Conservation (phyloP, 2,888 invertebrate species). For the Cordylochernes scorpioides region DNA sequence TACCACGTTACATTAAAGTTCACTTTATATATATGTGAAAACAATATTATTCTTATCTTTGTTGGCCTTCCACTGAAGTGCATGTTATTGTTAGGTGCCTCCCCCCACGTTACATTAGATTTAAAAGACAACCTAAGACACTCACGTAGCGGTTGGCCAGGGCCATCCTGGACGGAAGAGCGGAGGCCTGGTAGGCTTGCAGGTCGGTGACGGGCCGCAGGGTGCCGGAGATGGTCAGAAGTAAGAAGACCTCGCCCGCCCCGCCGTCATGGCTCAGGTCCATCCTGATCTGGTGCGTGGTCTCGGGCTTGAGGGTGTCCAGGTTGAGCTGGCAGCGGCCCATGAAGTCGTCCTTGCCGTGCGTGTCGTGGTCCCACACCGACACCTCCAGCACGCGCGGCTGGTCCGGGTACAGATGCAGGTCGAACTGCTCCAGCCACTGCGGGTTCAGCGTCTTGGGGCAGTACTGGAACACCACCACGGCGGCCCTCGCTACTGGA, state of each 20-base stretch:
- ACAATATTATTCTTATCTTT: no score
- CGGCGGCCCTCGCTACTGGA: neutral
- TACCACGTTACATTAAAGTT: no score
- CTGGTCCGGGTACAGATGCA: conserved; percentile 79
- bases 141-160: no score
- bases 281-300: conserved; percentile 65
- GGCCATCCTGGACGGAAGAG: neutral
- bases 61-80: no score
- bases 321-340: conserved; percentile 64
- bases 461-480: conserved; percentile 15
- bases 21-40: no score
- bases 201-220: conserved; percentile 65
- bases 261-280: conserved; percentile 75
- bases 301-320: conserved; percentile 52
- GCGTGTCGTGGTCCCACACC: conserved; percentile 61
- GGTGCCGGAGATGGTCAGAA: conserved; percentile 81
- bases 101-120: no score
- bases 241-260: conserved; percentile 46
- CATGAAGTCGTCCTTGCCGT: conserved; percentile 58
- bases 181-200: no score
- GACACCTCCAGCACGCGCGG: conserved; percentile 72
- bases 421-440: conserved; percentile 91
- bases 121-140: no score
- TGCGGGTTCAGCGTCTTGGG: conserved; percentile 59
- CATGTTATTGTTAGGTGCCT: no score